These are phyloP conservation scores for Zelleria hepariella DNA, from an alignment of 2,888 invertebrate species.

Conservation along the genomic window DNA sequence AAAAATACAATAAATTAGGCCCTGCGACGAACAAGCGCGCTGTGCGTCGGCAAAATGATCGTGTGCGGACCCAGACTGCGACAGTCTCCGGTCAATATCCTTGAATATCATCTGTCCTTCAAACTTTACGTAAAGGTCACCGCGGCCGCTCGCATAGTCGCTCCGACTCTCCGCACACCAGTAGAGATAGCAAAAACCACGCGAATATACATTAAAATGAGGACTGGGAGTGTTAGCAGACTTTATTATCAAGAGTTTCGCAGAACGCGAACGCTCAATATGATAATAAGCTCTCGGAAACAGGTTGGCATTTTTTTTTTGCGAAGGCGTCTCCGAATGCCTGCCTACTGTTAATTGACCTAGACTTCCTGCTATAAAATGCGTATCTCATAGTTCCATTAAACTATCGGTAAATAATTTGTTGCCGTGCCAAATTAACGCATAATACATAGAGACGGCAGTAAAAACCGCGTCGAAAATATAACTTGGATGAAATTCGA, in stretches of 20 bases:
- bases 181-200: not conserved
- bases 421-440: not conserved
- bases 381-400: not conserved
- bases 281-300: not conserved
- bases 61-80: not conserved
- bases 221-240: not conserved
- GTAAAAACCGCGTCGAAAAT: not conserved
- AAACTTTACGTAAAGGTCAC: conserved; percentile 1
- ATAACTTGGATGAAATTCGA: not conserved
- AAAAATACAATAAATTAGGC: conserved; percentile 1
- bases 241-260: too few species aligned
- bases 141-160: not conserved
- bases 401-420: not conserved
- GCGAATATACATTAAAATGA: not conserved
- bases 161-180: not conserved
- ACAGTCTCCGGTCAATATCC: conserved; percentile 2
- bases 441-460: not conserved
- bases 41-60: not conserved
- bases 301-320: not conserved
- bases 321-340: not conserved
- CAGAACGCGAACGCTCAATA: not conserved
- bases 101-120: conserved; percentile 4
- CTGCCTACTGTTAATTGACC: not conserved
- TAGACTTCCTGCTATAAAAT: conserved; percentile 2
- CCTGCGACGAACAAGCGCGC: not conserved